Evolutionary conservation across 2,113 vertebrate species (phyloP), one percentile per base, ranked within the genome.

Genomic region (Parus major): DNA sequence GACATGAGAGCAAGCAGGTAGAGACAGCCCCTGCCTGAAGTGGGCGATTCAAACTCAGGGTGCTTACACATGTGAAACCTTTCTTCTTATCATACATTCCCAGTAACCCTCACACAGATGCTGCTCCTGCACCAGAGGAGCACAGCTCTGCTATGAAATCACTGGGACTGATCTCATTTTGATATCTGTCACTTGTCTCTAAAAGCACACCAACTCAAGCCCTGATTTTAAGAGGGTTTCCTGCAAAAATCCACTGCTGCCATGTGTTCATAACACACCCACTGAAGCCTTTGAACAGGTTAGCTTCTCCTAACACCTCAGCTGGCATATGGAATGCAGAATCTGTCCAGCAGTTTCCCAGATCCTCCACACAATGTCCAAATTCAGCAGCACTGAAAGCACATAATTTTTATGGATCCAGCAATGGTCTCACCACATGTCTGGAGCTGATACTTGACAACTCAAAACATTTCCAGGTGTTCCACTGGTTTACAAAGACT

Each of bases 201-300:
- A 12, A 9, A 63, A 47, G 8, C 28, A 83, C 55, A 65, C 24
- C 24, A 22, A 52, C 36, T 7, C 15, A 22, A 83, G 41, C 6
- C 13, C 31, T 0, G 0, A 19, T 27, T 86, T 70, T 7, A 39
- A n/a, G 50, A 80, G 14, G 7, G 5, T 47, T 63, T 69, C 44
- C 57, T 69, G 44, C 13, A 55, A 28, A 83, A 84, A 20, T 6
- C 36, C 24, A 25, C 19, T 7, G 35, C 75, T 81, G 56, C 70
- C 60, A 18, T 0, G 25, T 9, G 35, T 7, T 64, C 44, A 8
- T 28, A 50, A 60, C 47, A 41, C 31, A 44, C 3, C 13, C 27
- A 10, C 18, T 44, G 7, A 15, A 29, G 28, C 8, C 52, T 70
- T 46, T 55, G 10, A 41, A 5, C 31, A 14, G 39, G 8, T 11